Conservation (phyloP, 2,113 vertebrate species). For the Perca flavescens region DNA sequence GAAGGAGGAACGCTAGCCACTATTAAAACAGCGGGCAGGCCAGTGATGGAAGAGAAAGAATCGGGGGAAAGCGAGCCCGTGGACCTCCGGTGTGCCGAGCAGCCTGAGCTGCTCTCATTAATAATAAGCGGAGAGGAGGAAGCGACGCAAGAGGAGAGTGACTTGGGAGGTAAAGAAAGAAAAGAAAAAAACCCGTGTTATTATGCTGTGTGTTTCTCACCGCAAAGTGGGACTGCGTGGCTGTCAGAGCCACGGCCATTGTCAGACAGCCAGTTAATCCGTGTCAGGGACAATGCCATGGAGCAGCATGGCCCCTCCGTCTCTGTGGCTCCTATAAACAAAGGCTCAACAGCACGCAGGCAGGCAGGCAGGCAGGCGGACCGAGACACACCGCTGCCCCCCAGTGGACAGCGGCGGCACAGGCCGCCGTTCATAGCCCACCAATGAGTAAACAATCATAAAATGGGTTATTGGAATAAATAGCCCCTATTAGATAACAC, state of each 20-base stretch:
- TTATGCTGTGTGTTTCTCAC: slow-evolving; percentile 41
- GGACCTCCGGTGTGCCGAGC: slow-evolving; percentile 80
- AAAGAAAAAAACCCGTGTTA: slow-evolving; percentile 14
- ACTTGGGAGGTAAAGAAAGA: slow-evolving; percentile 79
- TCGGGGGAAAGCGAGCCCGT: slow-evolving; percentile 71
- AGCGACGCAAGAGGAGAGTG: slow-evolving; percentile 75
- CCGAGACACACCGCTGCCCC: slow-evolving; percentile 67
- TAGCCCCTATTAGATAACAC: background rate
- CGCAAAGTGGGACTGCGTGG: slow-evolving; percentile 48
- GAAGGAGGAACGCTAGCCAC: slow-evolving; percentile 45
- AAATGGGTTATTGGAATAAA: slow-evolving; percentile 12
- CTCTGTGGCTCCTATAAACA: slow-evolving; percentile 88
- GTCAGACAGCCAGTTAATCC: slow-evolving; percentile 76
- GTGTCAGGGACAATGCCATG: slow-evolving; percentile 82
- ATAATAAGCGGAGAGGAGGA: slow-evolving; percentile 85
- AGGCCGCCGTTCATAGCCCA: background rate
- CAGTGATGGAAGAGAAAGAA: slow-evolving; percentile 80
- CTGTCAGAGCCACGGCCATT: slow-evolving; percentile 73
- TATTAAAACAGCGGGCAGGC: slow-evolving; percentile 54
- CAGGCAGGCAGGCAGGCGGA: slow-evolving; percentile 15
- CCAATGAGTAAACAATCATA: slow-evolving; percentile 30
- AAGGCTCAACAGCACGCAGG: slow-evolving; percentile 84
- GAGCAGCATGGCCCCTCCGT: slow-evolving; percentile 84
- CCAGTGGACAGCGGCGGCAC: slow-evolving; percentile 64
- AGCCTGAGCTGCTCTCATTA: slow-evolving; percentile 84